A percentile compares a stretch with the other conserved stretches of the same genome.
Evolutionary conservation across 2,797 vertebrate species (phyloP).

Genomic region (Rhabdophis nuchalis): DNA sequence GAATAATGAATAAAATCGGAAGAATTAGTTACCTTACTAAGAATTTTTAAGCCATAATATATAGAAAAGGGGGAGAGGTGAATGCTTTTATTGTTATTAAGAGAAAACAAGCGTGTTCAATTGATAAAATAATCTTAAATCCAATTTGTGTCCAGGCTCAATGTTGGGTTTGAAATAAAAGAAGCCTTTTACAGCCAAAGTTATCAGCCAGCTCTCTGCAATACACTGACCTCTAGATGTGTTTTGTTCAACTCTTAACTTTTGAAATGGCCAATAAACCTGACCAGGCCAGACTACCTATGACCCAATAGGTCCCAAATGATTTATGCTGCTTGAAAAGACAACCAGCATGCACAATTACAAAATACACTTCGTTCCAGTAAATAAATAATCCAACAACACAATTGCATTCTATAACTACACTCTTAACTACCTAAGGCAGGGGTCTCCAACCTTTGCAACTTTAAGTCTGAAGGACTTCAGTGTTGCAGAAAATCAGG

Average conservation of each 20-base stretch:
- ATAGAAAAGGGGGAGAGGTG: neutral
- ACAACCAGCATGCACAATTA: neutral
- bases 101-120: neutral
- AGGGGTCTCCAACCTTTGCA: too few species aligned
- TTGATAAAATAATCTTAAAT: neutral
- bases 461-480: too few species aligned
- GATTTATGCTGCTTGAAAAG: neutral
- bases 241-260: neutral
- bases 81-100: neutral
- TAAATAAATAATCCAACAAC: neutral
- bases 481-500: too few species aligned
- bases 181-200: neutral
- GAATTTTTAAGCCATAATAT: neutral
- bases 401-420: neutral
- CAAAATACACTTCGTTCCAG: neutral
- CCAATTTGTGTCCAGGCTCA: neutral
- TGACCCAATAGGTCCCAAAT: neutral
- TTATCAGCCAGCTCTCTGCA: neutral
- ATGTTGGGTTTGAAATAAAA: neutral
- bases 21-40: neutral
- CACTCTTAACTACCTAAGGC: too few species aligned
- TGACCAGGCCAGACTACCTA: neutral
- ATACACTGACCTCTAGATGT: neutral
- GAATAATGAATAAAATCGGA: neutral
- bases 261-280: neutral